Evolutionary conservation across 2,888 invertebrate species (phyloP).

Genomic region (Aelia acuminata): DNA sequence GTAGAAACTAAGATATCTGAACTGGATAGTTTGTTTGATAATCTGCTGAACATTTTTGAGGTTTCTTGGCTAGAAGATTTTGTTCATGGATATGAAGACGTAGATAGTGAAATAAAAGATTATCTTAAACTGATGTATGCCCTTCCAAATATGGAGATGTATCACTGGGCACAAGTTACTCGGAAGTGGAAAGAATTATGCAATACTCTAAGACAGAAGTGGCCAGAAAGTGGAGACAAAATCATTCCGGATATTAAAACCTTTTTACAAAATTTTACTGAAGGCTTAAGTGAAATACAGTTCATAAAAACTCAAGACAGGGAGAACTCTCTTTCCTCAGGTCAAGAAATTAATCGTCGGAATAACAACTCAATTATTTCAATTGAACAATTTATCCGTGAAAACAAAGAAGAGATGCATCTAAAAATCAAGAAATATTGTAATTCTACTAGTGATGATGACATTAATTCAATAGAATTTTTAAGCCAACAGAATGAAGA

Average conservation of each 20-base stretch:
- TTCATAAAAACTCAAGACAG: neutral
- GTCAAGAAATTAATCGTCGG: neutral
- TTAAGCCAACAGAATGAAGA: neutral
- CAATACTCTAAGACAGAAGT: neutral
- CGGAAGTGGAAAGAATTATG: constrained; percentile 49
- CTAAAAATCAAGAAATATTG: constrained; percentile 12
- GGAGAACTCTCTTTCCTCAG: neutral
- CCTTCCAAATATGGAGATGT: constrained; percentile 67
- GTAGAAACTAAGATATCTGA: constrained; percentile 6
- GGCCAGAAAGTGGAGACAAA: constrained; percentile 25
- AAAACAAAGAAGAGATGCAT: constrained; percentile 23
- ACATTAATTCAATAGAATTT: neutral
- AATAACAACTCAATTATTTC: neutral
- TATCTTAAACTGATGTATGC: constrained; percentile 66
- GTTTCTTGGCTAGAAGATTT: constrained; percentile 69
- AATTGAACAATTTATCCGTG: constrained; percentile 32
- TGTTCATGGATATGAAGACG: constrained; percentile 68
- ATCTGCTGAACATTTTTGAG: constrained; percentile 66
- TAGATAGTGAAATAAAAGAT: constrained; percentile 64
- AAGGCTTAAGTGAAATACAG: constrained; percentile 15
- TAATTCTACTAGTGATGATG: neutral
- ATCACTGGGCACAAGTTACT: constrained; percentile 58
- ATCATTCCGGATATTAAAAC: constrained; percentile 9
- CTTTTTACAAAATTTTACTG: constrained; percentile 12
- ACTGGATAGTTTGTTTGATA: constrained; percentile 31